These are phyloP conservation scores for Drosophila mimetica DNA, from an alignment of 2,888 invertebrate species.

Conservation along the genomic window DNA sequence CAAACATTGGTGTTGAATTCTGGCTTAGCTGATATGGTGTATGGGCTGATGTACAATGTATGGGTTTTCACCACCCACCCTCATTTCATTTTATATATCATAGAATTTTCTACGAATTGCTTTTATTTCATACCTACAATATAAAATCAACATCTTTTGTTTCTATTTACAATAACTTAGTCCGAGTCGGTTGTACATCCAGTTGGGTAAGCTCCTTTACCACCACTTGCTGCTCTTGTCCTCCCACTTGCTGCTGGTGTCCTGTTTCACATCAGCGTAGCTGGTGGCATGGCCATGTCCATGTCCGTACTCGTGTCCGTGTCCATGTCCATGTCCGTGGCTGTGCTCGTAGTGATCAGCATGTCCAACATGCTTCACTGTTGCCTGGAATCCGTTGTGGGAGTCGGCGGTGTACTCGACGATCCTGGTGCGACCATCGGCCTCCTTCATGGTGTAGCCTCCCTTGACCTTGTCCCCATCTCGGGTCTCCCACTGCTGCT, in stretches of 20 bases:
- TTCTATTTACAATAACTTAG: conserved; percentile 14
- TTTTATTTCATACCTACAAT: too few species aligned
- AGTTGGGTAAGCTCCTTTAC: conserved; percentile 9
- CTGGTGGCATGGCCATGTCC: conserved; percentile 67
- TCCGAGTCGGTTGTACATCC: background rate
- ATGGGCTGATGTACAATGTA: too few species aligned
- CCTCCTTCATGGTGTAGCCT: conserved; percentile 85
- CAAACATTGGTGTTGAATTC: too few species aligned
- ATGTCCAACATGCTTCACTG: conserved; percentile 85
- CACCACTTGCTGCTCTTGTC: conserved; percentile 60
- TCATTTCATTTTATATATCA: too few species aligned
- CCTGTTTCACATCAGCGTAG: conserved; percentile 78
- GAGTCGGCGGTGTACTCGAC: conserved; percentile 85
- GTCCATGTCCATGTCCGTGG: conserved; percentile 49
- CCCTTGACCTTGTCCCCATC: conserved; percentile 86
- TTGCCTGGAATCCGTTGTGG: conserved; percentile 85
- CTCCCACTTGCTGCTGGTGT: conserved; percentile 64
- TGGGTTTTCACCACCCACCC: too few species aligned
- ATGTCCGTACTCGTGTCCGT: conserved; percentile 52
- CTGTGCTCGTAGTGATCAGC: conserved; percentile 73
- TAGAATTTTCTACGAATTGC: too few species aligned
- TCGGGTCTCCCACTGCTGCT: conserved; percentile 85
- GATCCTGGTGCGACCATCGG: conserved; percentile 85
- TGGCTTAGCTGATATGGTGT: too few species aligned
- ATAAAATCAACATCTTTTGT: background rate